A percentile compares a stretch with the other conserved stretches of the same genome.
Conservation (phyloP, 2,797 vertebrate genomes). For the Pygocentrus nattereri region DNA sequence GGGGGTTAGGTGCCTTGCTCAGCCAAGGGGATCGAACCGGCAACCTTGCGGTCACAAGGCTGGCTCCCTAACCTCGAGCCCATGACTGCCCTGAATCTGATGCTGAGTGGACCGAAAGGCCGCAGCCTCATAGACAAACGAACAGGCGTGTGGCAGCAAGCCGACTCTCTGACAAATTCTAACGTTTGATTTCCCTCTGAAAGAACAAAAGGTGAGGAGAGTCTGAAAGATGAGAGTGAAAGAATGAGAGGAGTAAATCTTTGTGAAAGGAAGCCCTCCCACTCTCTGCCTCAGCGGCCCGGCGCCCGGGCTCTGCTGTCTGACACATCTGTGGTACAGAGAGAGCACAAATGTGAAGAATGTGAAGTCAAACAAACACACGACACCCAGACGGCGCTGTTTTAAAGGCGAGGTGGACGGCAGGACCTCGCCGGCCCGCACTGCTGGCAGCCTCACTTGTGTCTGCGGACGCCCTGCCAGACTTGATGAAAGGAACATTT, state of each 20-base stretch:
- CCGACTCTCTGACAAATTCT: slow-evolving; percentile 25
- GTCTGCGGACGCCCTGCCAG: slow-evolving; percentile 28
- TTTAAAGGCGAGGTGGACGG: slow-evolving; percentile 48
- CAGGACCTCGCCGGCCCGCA: slow-evolving; percentile 21
- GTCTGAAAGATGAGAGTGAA: slow-evolving; percentile 50
- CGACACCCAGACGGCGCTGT: slow-evolving; percentile 51
- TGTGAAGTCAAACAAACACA: slow-evolving; percentile 60
- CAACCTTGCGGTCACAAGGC: too few relatives aligned
- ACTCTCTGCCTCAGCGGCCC: slow-evolving; percentile 22
- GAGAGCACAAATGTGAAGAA: slow-evolving; percentile 52
- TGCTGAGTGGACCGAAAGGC: background rate
- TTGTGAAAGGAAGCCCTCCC: slow-evolving; percentile 40
- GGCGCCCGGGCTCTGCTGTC: slow-evolving; percentile 12
- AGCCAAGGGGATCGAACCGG: too few relatives aligned
- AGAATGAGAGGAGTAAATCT: slow-evolving; percentile 51
- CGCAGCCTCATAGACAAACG: background rate
- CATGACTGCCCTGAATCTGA: too few relatives aligned
- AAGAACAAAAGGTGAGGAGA: slow-evolving; percentile 50
- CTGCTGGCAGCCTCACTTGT: slow-evolving; percentile 6
- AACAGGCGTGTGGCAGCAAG: slow-evolving; percentile 14
- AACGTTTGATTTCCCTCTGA: slow-evolving; percentile 23
- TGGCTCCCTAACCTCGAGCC: too few relatives aligned
- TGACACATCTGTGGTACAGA: slow-evolving; percentile 54
- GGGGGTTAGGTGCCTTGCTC: too few relatives aligned
- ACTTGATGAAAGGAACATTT: slow-evolving; percentile 1